Evolutionary conservation across 2,888 invertebrate species (phyloP).

Genomic region (Caenorhabditis imperialis): DNA sequence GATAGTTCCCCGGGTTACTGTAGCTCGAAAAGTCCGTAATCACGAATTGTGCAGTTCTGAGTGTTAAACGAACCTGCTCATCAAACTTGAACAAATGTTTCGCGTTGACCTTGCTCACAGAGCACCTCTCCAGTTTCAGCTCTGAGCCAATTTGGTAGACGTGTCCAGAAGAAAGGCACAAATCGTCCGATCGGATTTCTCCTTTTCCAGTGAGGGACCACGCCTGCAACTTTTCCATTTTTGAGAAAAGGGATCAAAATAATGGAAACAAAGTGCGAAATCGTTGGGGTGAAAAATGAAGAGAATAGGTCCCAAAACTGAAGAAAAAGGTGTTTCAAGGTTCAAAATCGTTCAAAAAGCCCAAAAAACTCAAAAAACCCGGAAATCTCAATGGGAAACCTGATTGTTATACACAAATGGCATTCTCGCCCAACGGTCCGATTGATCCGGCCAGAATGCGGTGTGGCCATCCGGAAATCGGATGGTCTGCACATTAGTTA

Average conservation of each 20-base stretch:
- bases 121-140: constrained; percentile 68
- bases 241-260: not conserved
- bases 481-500: constrained; percentile 26
- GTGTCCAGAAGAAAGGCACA: constrained; percentile 70
- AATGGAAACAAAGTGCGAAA: not conserved
- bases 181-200: constrained; percentile 77
- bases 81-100: constrained; percentile 71
- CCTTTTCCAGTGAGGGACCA: constrained; percentile 75
- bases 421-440: constrained; percentile 20
- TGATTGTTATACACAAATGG: constrained; percentile 40
- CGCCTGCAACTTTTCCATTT: constrained; percentile 62
- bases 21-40: too few species aligned
- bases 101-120: constrained; percentile 58
- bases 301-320: not conserved
- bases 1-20: too few species aligned
- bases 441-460: constrained; percentile 5
- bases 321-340: not conserved
- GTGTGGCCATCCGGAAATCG: constrained; percentile 40
- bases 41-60: too few species aligned
- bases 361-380: not conserved
- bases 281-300: not conserved
- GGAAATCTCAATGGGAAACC: constrained; percentile 7
- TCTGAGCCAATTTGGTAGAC: constrained; percentile 48
- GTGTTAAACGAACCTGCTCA: too few species aligned
- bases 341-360: not conserved